phyloP scores from a whole-genome alignment of 2,888 invertebrate species.

The Byasa hedistus region DNA sequence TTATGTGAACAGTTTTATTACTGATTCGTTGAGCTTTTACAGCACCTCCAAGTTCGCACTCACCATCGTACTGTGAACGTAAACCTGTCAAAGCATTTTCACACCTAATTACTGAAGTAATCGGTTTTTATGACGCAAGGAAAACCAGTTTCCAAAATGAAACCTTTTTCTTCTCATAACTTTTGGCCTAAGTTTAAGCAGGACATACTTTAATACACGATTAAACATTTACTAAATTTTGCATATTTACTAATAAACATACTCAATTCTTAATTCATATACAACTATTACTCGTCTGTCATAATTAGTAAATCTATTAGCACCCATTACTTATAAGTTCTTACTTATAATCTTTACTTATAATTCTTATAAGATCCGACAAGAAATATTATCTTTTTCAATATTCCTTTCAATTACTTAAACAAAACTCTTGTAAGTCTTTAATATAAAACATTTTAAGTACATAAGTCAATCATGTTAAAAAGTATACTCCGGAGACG shows the following conservation, averaged over 20 bases:
- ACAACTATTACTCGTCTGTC: not conserved
- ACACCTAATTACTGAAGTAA: slow-evolving; percentile 33
- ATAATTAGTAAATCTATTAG: too few species aligned
- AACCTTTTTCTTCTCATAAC: not conserved
- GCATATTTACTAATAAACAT: not conserved
- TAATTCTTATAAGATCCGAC: too few species aligned
- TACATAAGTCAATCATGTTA: too few species aligned
- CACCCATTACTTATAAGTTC: too few species aligned
- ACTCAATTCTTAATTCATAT: not conserved
- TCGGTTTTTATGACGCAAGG: slow-evolving; percentile 6
- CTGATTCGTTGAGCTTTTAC: slow-evolving; percentile 24
- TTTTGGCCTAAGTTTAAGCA: not conserved
- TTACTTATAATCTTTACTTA: too few species aligned
- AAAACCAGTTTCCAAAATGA: not conserved
- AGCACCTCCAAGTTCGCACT: slow-evolving; percentile 25
- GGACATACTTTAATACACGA: not conserved
- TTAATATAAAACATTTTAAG: too few species aligned
- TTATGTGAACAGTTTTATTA: slow-evolving; percentile 35
- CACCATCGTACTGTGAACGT: slow-evolving; percentile 23
- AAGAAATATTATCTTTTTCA: too few species aligned
- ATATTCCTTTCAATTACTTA: too few species aligned
- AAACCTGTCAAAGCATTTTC: slow-evolving; percentile 38
- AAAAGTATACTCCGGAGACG: too few species aligned
- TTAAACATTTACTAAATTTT: not conserved
- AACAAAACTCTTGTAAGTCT: too few species aligned